These are phyloP conservation scores for Conopomorpha cramerella DNA, from an alignment of 1,140 invertebrate genomes.

Conservation along the genomic window DNA sequence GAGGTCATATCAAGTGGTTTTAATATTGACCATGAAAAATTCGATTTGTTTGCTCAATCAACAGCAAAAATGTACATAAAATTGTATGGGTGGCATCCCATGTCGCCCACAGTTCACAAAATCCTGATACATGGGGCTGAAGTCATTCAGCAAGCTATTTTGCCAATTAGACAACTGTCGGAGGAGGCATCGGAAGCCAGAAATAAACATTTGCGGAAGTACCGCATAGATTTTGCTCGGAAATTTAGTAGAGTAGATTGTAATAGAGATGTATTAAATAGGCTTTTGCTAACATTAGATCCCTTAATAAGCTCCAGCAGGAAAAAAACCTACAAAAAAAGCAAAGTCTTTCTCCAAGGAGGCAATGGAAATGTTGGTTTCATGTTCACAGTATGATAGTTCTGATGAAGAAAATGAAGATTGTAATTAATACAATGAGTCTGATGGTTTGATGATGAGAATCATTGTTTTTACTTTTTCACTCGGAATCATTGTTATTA, in stretches of 20 bases:
- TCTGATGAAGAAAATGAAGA: too few relatives aligned
- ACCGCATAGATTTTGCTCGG: slow-evolving; percentile 1
- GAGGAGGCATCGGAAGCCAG: slow-evolving; percentile 9
- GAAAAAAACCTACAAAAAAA: too few relatives aligned
- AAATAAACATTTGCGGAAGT: slow-evolving; percentile 7
- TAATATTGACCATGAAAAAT: slow-evolving; percentile 8
- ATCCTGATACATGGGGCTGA: slow-evolving; percentile 9
- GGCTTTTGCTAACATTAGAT: neutral
- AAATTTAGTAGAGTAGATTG: neutral
- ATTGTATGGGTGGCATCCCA: slow-evolving; percentile 9
- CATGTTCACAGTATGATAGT: too few relatives aligned
- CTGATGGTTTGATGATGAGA: too few relatives aligned
- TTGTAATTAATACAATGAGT: too few relatives aligned
- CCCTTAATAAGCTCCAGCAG: neutral
- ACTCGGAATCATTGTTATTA: too few relatives aligned
- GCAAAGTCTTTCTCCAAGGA: neutral
- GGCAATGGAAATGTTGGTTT: too few relatives aligned
- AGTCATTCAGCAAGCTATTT: slow-evolving; percentile 6
- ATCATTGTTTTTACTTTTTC: too few relatives aligned
- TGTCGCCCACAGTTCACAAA: slow-evolving; percentile 11
- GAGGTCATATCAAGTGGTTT: slow-evolving; percentile 5
- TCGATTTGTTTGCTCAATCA: slow-evolving; percentile 4
- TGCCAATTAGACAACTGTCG: slow-evolving; percentile 8
- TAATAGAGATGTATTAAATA: neutral
- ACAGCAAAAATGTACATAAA: slow-evolving; percentile 9